Evolutionary conservation across 2,113 vertebrate genomes (phyloP), one percentile per base, ranked within the genome.

Genomic region (Carlito syrichta): DNA sequence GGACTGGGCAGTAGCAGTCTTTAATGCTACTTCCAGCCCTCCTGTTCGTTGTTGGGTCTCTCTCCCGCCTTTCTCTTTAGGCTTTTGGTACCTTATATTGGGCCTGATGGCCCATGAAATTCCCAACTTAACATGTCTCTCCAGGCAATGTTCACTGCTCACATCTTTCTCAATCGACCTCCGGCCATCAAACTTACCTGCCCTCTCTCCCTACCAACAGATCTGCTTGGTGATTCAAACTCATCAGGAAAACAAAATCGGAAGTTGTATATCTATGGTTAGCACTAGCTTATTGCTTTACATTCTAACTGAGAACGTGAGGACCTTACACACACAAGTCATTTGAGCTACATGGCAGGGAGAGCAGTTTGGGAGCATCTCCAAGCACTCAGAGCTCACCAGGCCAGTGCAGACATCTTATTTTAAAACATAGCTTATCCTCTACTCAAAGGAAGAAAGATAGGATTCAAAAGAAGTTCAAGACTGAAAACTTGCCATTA

Each of bases 401-500:
- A 79, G 54, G 16, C 5, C 30, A 68, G 43, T 85, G 17, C 71
- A 83, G 50, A 63, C n/a, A 58, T 30, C 17, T 38, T 81, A 43
- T 76, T 91, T 89, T 86, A 76, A 92, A 52, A 76, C 81, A 66
- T 23, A 76, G 16, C 8, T 84, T 66, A 94, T 54, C 50, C 32
- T 93, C 25, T 20, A 63, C 58, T 50, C 62, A 54, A 38, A 94
- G 52, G 16, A 96, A 92, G n/a, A 77, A 10, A 77, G 9, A 68
- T 82, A 11, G 38, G 10, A 63, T 63, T 94, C 22, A 90, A 60
- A 82, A 74, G 48, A 92, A n/a, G 50, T 27, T 54, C 84, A 81
- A 95, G 77, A 66, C 40, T 56, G 69, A 86, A 96, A 97, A 92
- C 27, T 14, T 45, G 63, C n/a, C 63, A 23, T 71, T 63, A 78